Base-by-base conservation (phyloP, 2,888 invertebrate species). In the Drosophila neotestacea region DNA sequence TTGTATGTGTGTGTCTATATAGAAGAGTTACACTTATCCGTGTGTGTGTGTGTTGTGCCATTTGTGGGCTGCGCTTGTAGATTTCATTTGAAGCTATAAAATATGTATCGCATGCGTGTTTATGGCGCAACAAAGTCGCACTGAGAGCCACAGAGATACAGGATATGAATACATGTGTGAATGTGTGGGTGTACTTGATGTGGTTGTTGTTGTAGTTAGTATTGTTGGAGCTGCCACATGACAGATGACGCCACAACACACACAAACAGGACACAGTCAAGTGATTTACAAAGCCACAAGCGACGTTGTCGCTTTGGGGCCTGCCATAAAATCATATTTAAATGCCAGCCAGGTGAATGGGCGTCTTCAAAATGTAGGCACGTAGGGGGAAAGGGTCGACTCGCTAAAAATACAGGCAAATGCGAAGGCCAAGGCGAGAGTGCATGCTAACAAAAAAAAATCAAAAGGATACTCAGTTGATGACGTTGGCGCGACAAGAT, bases 81-180 rank as follows among this genome's bases (percentile, higher is more conserved):
- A 63, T 54, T 77, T 76, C 66, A 70, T 71, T 77, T 50, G 54
- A 60, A 66, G 67, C 85, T 73, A 86, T 83, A 66, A 83, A 86
- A 84, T 76, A 84, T 86, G 72, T 81, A 84, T 81, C 61, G 62
- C 71, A 81, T 84, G 87, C 79, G 73, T 83, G 85, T 84, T 87
- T 84, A 79, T 70, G 77, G 70, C 76, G 39, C 71, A 73, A 73
- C 54, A 66, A 58, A 69, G 51, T 60, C 52, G 42, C 51, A 48
- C 16, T 60, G 51, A 38, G 30, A 52, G 22, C 39, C 16, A 62
- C 38, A 67, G 44, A 61, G 41, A 61, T 52, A 74, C 58, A 67
- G 52, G 0, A 51, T 51, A 39, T 51, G 51, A 42, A 69, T 63
- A 77, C 56, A 65, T 42, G 58, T 58, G 46, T 16, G 28, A 10